These are phyloP conservation scores for Hafferia zeledoni DNA, from an alignment of 2,797 vertebrate species.

Conservation along the genomic window DNA sequence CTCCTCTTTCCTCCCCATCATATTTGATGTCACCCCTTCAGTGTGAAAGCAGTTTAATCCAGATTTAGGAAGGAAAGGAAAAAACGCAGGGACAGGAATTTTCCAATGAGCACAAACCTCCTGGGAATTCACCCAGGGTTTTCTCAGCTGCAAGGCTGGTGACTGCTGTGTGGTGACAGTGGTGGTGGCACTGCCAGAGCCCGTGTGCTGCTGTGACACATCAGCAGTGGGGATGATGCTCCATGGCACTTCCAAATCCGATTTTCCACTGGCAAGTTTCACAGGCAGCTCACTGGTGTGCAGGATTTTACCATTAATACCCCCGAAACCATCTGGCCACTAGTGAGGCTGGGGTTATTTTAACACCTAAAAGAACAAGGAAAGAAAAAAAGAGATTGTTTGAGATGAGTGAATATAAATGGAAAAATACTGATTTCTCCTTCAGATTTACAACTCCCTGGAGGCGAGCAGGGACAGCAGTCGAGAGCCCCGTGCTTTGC, in stretches of 20 bases:
- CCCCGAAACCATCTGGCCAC: background rate
- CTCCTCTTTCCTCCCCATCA: background rate
- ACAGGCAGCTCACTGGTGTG: background rate
- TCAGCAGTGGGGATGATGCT: background rate
- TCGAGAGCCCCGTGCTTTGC: rapidly evolving
- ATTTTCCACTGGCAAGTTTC: background rate
- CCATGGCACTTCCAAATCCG: background rate
- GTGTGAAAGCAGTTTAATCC: background rate
- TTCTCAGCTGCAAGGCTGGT: background rate
- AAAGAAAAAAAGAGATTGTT: background rate
- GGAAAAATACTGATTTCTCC: background rate
- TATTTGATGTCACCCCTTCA: background rate
- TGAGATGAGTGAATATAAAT: background rate
- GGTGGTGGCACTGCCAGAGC: background rate
- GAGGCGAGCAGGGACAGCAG: background rate
- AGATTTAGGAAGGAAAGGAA: background rate
- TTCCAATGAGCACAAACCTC: background rate
- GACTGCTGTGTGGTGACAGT: background rate
- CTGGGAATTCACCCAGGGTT: background rate
- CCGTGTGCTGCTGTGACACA: background rate
- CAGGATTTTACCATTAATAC: background rate
- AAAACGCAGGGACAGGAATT: background rate
- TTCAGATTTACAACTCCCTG: background rate
- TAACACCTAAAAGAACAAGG: background rate
- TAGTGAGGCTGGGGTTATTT: background rate